Percentiles rank a stretch among this genome's conserved stretches.
phyloP scores from a whole-genome alignment of 1,140 invertebrate genomes.

The Drosophila suzukii region DNA sequence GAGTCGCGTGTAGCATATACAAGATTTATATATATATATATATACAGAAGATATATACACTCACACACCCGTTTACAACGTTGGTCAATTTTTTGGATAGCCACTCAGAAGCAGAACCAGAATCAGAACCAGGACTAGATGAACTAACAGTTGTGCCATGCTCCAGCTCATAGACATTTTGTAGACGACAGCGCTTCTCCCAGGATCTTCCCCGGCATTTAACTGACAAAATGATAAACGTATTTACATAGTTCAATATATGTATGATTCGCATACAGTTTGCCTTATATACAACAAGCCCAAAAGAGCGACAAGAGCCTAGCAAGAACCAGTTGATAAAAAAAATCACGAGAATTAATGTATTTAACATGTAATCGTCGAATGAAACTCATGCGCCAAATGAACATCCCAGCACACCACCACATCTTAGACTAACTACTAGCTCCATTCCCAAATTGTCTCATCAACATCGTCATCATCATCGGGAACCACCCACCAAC shows the following conservation, averaged over 20 bases:
- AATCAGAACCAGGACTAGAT: slow-evolving; percentile 8
- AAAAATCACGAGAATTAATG: slow-evolving; percentile 13
- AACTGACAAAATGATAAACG: slow-evolving; percentile 49
- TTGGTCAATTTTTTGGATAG: slow-evolving; percentile 46
- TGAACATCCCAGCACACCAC: slow-evolving; percentile 33
- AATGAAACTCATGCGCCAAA: slow-evolving; percentile 58
- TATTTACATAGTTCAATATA: slow-evolving; percentile 82
- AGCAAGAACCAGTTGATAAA: slow-evolving; percentile 24
- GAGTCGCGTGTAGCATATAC: slow-evolving; percentile 70
- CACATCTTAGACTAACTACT: slow-evolving; percentile 16
- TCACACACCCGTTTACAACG: slow-evolving; percentile 22
- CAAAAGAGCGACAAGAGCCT: slow-evolving; percentile 28
- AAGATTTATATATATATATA: slow-evolving; percentile 72
- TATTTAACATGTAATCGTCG: slow-evolving; percentile 54
- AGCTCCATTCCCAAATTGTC: slow-evolving; percentile 22
- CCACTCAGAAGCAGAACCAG: slow-evolving; percentile 17
- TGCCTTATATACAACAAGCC: slow-evolving; percentile 78
- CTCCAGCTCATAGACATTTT: slow-evolving; percentile 40
- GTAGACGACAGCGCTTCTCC: slow-evolving; percentile 22
- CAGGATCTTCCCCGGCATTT: slow-evolving; percentile 68
- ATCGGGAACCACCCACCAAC: background rate
- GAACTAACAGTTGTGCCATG: slow-evolving; percentile 49
- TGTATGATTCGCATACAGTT: slow-evolving; percentile 78
- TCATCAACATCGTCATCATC: background rate
- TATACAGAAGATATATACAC: slow-evolving; percentile 57